These are phyloP conservation scores for Dipodomys stephensi DNA, from an alignment of 2,113 vertebrate species.

Conservation along the genomic window DNA sequence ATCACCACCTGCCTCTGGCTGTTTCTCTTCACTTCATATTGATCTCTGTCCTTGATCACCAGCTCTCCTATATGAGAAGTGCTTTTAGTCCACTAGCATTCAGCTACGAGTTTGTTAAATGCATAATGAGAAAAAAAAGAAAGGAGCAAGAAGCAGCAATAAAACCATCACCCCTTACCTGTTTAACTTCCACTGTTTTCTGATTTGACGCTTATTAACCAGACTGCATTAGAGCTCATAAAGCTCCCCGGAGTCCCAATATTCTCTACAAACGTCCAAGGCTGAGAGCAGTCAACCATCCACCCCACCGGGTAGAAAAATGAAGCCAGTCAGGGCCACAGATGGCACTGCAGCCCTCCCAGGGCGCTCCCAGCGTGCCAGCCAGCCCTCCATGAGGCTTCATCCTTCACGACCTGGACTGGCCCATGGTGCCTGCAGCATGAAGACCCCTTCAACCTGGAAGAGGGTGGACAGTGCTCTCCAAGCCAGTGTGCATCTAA, in stretches of 20 bases:
- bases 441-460: not conserved
- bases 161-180: no score
- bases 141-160: no score
- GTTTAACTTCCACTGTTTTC: not conserved
- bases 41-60: not conserved
- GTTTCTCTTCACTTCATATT: accelerated
- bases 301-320: not conserved
- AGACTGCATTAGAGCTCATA: not conserved
- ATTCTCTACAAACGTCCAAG: not conserved
- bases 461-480: not conserved
- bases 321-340: accelerated
- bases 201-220: no score
- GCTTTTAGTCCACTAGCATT: not conserved
- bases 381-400: not conserved
- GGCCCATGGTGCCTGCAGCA: no score
- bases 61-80: not conserved
- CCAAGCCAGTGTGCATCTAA: accelerated
- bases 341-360: no score
- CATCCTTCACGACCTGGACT: not conserved
- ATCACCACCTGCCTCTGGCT: not conserved
- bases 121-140: not conserved
- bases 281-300: accelerated
- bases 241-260: not conserved
- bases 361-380: no score
- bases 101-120: not conserved